A percentile compares a stretch with the other conserved stretches of the same genome.
These are phyloP conservation scores for Thalassarche chlororhynchos DNA, from an alignment of 2,113 vertebrate species.

Conservation along the genomic window DNA sequence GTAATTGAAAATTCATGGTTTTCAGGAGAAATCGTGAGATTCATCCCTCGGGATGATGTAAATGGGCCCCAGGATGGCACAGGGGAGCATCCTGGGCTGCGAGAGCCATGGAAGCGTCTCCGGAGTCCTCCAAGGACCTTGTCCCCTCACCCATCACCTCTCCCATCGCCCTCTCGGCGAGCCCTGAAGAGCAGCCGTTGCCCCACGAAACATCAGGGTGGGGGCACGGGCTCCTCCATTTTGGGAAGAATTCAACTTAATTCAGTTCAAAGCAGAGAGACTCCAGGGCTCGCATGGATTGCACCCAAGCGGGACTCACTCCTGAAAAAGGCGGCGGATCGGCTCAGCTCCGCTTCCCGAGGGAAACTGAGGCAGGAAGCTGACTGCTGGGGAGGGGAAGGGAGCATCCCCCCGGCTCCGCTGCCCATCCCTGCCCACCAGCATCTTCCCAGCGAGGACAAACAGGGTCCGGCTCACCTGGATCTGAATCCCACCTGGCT, in stretches of 20 bases:
- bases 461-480: neutral
- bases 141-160: too few relatives aligned
- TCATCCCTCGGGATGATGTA: neutral
- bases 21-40: neutral
- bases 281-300: rapidly evolving
- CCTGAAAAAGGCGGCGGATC: rapidly evolving
- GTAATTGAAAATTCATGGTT: neutral
- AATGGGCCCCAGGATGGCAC: neutral
- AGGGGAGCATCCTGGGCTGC: neutral
- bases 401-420: rapidly evolving
- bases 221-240: rapidly evolving
- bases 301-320: rapidly evolving
- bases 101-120: neutral
- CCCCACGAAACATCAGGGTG: too few relatives aligned
- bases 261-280: neutral
- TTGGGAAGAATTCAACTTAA: neutral
- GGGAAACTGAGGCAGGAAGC: neutral
- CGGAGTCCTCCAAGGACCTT: neutral
- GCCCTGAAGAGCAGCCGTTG: neutral
- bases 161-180: neutral
- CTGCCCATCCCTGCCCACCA: neutral
- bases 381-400: too few relatives aligned
- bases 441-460: neutral
- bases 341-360: neutral
- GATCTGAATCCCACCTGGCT: neutral